phyloP scores from a whole-genome alignment of 2,888 invertebrate genomes.

The Matsumyia berberina region DNA sequence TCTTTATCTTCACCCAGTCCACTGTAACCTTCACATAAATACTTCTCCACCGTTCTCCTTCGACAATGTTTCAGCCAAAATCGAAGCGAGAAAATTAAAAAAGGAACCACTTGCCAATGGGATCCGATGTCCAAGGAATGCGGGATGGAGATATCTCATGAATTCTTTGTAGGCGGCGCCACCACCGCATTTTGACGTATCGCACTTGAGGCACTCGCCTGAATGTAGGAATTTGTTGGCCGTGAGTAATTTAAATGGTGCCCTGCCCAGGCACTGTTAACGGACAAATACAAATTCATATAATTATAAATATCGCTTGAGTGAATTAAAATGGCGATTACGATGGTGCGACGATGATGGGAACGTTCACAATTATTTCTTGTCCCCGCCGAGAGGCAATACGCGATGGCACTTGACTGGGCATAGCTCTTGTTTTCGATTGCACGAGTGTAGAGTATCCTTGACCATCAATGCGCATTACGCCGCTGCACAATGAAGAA shows the following conservation, averaged over 20 bases:
- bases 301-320: slow-evolving; percentile 70
- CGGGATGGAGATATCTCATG: background rate
- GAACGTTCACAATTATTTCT: slow-evolving; percentile 41
- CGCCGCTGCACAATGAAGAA: slow-evolving; percentile 24
- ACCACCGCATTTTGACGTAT: slow-evolving; percentile 35
- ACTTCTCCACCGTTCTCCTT: slow-evolving; percentile 27
- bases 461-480: slow-evolving; percentile 58
- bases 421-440: slow-evolving; percentile 2
- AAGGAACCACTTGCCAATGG: slow-evolving; percentile 50
- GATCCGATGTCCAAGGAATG: slow-evolving; percentile 34
- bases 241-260: slow-evolving; percentile 64
- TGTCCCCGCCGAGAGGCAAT: background rate
- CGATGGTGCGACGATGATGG: slow-evolving; percentile 51
- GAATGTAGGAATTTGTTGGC: slow-evolving; percentile 43
- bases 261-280: slow-evolving; percentile 32
- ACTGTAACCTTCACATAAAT: slow-evolving; percentile 50
- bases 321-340: slow-evolving; percentile 69
- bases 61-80: slow-evolving; percentile 18
- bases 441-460: slow-evolving; percentile 33
- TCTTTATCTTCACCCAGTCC: slow-evolving; percentile 56
- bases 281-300: slow-evolving; percentile 55
- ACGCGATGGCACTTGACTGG: slow-evolving; percentile 35
- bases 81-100: slow-evolving; percentile 16
- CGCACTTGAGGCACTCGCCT: slow-evolving; percentile 1
- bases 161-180: slow-evolving; percentile 2